A percentile compares a stretch with the other conserved stretches of the same genome.
phyloP scores from a whole-genome alignment of 2,888 invertebrate genomes.

The Octonoba sinensis region DNA sequence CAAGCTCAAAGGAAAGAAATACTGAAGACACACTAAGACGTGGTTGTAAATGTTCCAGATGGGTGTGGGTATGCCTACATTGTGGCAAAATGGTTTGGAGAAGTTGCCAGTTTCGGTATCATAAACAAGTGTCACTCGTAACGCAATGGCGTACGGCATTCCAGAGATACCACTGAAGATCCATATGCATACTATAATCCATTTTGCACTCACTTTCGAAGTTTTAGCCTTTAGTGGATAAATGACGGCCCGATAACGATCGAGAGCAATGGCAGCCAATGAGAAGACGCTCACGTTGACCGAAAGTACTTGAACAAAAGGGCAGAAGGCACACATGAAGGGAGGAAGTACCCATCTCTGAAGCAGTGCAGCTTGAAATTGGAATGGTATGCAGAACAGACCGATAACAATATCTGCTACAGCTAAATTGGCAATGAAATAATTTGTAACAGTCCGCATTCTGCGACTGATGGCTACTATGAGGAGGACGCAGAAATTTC shows the following conservation, averaged over 20 bases:
- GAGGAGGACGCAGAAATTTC: slow-evolving; percentile 87
- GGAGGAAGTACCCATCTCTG: slow-evolving; percentile 88
- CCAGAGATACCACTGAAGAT: slow-evolving; percentile 76
- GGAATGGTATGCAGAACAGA: slow-evolving; percentile 86
- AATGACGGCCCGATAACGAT: slow-evolving; percentile 78
- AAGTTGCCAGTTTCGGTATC: slow-evolving; percentile 61
- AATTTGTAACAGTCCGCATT: slow-evolving; percentile 86
- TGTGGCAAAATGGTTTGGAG: slow-evolving; percentile 69
- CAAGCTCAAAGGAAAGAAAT: slow-evolving; percentile 84
- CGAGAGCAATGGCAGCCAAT: slow-evolving; percentile 86
- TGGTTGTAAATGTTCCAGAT: slow-evolving; percentile 69
- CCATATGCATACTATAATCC: slow-evolving; percentile 83
- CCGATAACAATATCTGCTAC: slow-evolving; percentile 88
- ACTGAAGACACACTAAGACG: slow-evolving; percentile 74
- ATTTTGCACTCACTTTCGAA: slow-evolving; percentile 80
- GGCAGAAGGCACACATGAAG: slow-evolving; percentile 90
- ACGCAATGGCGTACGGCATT: slow-evolving; percentile 78
- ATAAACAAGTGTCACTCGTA: slow-evolving; percentile 75
- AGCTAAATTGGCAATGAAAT: slow-evolving; percentile 88
- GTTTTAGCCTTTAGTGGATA: slow-evolving; percentile 77
- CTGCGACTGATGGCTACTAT: slow-evolving; percentile 81
- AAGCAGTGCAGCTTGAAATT: slow-evolving; percentile 89
- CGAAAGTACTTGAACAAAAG: slow-evolving; percentile 82
- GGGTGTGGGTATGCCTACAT: slow-evolving; percentile 68
- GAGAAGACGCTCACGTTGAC: slow-evolving; percentile 91